Percentiles rank a stretch among this genome's conserved stretches.
phyloP scores from a whole-genome alignment of 2,113 vertebrate genomes.

The Calyptommatus sinebrachiatus region DNA sequence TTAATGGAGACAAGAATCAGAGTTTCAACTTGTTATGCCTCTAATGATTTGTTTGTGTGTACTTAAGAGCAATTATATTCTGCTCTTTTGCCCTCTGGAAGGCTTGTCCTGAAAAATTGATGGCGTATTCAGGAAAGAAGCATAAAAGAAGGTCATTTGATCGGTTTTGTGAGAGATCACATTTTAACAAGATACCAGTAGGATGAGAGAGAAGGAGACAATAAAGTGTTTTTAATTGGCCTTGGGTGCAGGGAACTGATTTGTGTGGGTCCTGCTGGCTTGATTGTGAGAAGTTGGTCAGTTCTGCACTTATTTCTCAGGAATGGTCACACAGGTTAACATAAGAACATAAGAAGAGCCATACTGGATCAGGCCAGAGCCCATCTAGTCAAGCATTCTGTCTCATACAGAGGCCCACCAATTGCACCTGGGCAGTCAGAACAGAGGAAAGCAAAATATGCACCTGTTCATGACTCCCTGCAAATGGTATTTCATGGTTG shows the following conservation, averaged over 20 bases:
- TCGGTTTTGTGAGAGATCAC: neutral
- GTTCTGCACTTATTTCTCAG: neutral
- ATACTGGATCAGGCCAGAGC: no score
- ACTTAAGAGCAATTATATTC: neutral
- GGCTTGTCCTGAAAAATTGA: neutral
- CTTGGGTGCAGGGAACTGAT: neutral
- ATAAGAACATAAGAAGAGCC: no score
- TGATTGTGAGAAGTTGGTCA: neutral
- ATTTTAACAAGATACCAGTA: constrained; percentile 4
- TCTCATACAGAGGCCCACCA: no score
- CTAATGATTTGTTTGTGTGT: neutral
- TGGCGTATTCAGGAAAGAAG: neutral
- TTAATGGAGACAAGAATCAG: neutral
- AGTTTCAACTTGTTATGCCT: neutral
- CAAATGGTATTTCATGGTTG: no score
- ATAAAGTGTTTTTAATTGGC: neutral
- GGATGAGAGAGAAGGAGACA: neutral
- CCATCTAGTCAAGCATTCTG: no score
- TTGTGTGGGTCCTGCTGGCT: neutral
- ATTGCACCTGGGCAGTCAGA: no score
- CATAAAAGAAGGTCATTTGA: neutral
- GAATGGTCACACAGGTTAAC: no score
- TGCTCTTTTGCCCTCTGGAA: constrained; percentile 1
- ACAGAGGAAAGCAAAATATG: no score
- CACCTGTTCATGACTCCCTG: no score